Evolutionary conservation across 2,888 invertebrate genomes (phyloP), one percentile per base, ranked within the genome.

Genomic region (Meghimatium bilineatum): DNA sequence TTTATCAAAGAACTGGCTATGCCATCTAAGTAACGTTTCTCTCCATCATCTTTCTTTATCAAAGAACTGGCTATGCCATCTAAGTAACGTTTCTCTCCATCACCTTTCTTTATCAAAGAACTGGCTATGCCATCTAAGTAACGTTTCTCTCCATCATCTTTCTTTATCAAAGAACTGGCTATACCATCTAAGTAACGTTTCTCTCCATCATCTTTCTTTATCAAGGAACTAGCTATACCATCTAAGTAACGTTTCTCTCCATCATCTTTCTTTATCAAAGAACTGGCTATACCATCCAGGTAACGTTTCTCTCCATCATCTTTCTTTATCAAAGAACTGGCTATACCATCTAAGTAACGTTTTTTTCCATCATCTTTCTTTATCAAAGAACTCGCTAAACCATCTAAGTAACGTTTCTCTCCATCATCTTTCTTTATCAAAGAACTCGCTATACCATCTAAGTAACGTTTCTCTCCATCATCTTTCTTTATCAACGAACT

Each of bases 71-170:
- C 72, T 3, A 72, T 72, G 2, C 72, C 72, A n/a, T 72, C 72
- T 10, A 72, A 72, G 44, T 72, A 72, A 14, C 72, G 72, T 72
- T 72, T 72, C 17, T 72, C 44, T n/a, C 72, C 72, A 34, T 72
- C 72, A 17, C 44, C 72, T n/a, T 72, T 72, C 29, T 72, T 72
- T 5, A 72, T 49, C 29, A 72, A n/a, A 44, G 72, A 72, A 72
- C 72, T 72, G 26, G 72, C 72, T n/a, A 72, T 72, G 2, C 72
- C 72, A 44, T 72, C 72, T 17, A 72, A 72, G 44, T 72, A 72
- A 14, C 72, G 72, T 44, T 72, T 72, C n/a, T 72, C 72, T 10
- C 49, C 72, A 12, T 44, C 72, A 17, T 72, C 44, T 44, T 72
- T 72, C 44, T 72, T 72, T 29, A 72, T 72, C 44, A 72, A n/a